These are phyloP conservation scores for Bombus picipes DNA, from an alignment of 1,140 invertebrate species.

Conservation along the genomic window DNA sequence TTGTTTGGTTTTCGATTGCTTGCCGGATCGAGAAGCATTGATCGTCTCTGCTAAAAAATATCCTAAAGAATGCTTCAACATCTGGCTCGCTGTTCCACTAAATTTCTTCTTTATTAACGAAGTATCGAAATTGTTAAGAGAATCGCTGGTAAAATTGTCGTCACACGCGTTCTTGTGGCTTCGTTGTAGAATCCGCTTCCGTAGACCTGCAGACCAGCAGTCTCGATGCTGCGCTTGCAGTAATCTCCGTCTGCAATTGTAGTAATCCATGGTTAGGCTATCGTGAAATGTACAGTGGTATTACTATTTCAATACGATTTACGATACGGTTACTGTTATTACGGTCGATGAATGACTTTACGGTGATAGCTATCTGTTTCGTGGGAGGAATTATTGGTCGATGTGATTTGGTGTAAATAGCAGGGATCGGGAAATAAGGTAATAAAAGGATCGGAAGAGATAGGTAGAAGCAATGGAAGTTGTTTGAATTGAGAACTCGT, in stretches of 20 bases:
- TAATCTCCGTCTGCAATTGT: slow-evolving; percentile 88
- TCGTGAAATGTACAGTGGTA: background rate
- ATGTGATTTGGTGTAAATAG: background rate
- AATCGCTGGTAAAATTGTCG: slow-evolving; percentile 29
- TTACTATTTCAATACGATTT: background rate
- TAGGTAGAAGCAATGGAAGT: background rate
- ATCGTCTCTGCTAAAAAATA: background rate
- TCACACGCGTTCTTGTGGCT: slow-evolving; percentile 45
- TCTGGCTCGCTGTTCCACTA: background rate
- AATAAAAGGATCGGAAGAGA: background rate
- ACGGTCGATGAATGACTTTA: background rate
- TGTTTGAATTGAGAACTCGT: background rate
- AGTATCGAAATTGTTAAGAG: slow-evolving; percentile 40
- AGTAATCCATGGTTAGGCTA: background rate
- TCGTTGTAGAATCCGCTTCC: slow-evolving; percentile 89
- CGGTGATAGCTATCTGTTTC: background rate
- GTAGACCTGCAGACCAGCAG: slow-evolving; percentile 91
- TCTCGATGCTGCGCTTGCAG: slow-evolving; percentile 93
- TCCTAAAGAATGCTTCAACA: slow-evolving; percentile 5
- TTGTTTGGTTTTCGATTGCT: background rate
- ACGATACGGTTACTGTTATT: background rate
- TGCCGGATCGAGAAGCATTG: background rate
- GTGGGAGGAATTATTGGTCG: background rate
- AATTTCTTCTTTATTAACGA: background rate
- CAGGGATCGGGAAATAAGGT: background rate